Evolutionary conservation across 2,888 invertebrate genomes (phyloP).

Genomic region (Criorhina ranunculi): DNA sequence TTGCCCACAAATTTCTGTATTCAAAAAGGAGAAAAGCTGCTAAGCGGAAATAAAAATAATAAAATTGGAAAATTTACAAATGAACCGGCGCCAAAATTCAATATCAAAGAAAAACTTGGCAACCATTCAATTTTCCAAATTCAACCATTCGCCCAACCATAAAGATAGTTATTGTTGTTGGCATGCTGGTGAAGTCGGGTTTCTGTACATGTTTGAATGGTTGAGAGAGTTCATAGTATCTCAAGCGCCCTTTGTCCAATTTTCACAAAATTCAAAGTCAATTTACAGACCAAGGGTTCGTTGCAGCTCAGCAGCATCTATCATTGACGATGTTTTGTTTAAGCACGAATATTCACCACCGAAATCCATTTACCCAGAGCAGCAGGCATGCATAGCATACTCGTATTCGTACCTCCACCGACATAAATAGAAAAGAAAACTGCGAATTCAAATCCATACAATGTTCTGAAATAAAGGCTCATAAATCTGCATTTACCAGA

Average conservation of each 20-base stretch:
- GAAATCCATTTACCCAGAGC: constrained; percentile 50
- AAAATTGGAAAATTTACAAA: constrained; percentile 72
- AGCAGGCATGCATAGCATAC: background rate
- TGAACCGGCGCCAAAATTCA: constrained; percentile 73
- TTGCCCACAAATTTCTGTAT: constrained; percentile 40
- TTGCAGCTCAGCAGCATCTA: constrained; percentile 49
- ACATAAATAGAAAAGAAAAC: constrained; percentile 43
- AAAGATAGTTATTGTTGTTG: constrained; percentile 64
- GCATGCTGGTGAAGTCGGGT: constrained; percentile 27
- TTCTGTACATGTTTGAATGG: background rate
- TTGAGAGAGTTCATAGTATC: constrained; percentile 36
- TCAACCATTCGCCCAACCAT: constrained; percentile 32
- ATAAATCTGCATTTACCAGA: constrained; percentile 73
- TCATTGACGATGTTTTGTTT: constrained; percentile 51
- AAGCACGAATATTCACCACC: constrained; percentile 26
- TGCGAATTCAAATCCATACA: constrained; percentile 57
- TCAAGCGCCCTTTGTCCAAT: constrained; percentile 54
- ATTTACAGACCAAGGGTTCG: constrained; percentile 57
- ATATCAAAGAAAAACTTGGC: constrained; percentile 73
- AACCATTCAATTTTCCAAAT: constrained; percentile 55
- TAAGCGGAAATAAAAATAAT: constrained; percentile 73
- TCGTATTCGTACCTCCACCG: background rate
- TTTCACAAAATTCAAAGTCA: constrained; percentile 68
- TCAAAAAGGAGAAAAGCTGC: constrained; percentile 51
- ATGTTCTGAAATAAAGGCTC: constrained; percentile 62